phyloP scores from a whole-genome alignment of 2,797 vertebrate genomes.

The Pseudochirops cupreus region DNA sequence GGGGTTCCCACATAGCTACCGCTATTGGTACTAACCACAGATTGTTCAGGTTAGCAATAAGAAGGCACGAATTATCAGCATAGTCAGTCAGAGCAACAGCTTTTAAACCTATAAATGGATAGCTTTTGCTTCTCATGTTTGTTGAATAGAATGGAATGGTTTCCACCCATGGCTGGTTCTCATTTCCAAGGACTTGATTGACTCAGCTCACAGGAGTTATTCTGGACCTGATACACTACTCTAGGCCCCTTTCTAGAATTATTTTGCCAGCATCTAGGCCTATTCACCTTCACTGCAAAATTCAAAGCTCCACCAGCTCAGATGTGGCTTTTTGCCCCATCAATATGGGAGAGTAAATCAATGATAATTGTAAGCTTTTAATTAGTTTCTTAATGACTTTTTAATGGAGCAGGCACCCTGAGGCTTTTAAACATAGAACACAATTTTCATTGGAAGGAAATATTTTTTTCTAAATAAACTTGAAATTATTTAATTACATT shows the following conservation, averaged over 20 bases:
- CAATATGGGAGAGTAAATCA: conserved; percentile 65
- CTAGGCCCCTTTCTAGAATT: conserved; percentile 37
- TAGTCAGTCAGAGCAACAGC: background rate
- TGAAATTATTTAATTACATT: conserved; percentile 44
- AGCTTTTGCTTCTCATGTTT: background rate
- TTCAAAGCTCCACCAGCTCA: conserved; percentile 29
- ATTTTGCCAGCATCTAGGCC: conserved; percentile 21
- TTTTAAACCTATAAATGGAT: background rate
- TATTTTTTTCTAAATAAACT: conserved; percentile 57
- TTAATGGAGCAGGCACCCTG: conserved; percentile 49
- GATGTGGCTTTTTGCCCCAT: conserved; percentile 61
- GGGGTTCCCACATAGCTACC: background rate
- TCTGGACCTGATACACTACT: background rate
- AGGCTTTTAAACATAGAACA: conserved; percentile 26
- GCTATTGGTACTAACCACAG: background rate
- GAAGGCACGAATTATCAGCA: background rate
- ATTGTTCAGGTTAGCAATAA: background rate
- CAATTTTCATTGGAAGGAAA: conserved; percentile 58
- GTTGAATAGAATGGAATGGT: background rate
- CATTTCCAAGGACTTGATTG: background rate
- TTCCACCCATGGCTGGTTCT: background rate
- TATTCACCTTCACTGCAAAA: conserved; percentile 63
- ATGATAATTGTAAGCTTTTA: conserved; percentile 78
- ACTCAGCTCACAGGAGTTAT: background rate
- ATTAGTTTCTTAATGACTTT: conserved; percentile 78